These are phyloP conservation scores for Tenualosa thibaudeaui DNA, from an alignment of 2,797 vertebrate genomes.

Conservation along the genomic window DNA sequence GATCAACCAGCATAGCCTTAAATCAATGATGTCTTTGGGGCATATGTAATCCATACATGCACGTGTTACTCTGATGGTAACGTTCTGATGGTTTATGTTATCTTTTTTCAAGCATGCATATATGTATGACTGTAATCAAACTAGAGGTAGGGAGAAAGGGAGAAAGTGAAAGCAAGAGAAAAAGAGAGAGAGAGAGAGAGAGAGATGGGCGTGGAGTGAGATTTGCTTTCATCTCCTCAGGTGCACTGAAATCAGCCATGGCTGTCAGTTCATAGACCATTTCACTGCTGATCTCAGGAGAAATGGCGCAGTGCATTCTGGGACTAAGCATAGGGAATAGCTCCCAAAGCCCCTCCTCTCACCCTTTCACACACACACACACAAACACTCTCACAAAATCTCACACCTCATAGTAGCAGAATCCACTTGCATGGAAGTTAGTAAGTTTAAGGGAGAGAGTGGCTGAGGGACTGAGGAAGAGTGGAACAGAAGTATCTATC, in stretches of 20 bases:
- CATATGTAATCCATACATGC: not conserved
- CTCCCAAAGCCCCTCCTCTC: slow-evolving; percentile 30
- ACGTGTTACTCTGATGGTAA: not conserved
- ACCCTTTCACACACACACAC: not conserved
- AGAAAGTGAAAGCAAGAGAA: not conserved
- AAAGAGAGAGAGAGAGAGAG: not conserved
- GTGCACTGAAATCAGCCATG: slow-evolving; percentile 58
- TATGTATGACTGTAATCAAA: not conserved
- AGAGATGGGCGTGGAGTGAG: not conserved
- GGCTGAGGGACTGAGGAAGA: not conserved
- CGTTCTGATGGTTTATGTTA: not conserved
- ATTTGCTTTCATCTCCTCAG: slow-evolving; percentile 47
- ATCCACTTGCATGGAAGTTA: not conserved
- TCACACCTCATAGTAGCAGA: not conserved
- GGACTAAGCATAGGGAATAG: not conserved
- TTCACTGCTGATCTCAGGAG: slow-evolving; percentile 60
- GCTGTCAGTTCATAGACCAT: slow-evolving; percentile 58
- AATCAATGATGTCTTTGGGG: not conserved
- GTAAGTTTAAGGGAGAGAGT: not conserved
- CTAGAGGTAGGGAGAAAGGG: not conserved
- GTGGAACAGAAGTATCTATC: not conserved
- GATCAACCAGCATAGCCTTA: not conserved
- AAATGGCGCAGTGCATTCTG: slow-evolving; percentile 23
- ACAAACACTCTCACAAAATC: not conserved
- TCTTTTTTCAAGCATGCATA: slow-evolving; percentile 6